Percentiles rank a stretch among this genome's conserved stretches.
Conservation (phyloP, 2,888 invertebrate genomes). For the Synergus itoensis region DNA sequence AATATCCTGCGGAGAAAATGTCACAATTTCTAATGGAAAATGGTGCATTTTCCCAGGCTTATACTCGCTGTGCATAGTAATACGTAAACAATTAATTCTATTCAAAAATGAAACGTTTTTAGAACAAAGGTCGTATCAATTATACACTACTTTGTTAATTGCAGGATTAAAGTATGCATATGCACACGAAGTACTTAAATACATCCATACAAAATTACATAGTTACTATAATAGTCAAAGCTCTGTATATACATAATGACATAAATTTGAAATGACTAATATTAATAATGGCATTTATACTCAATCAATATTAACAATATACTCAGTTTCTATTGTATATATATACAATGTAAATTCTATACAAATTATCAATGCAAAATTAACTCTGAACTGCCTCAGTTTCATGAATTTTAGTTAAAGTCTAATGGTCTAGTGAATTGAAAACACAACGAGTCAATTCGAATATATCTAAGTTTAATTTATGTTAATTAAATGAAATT, state of each 20-base stretch:
- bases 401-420: conserved; percentile 18
- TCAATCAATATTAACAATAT: background rate
- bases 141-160: background rate
- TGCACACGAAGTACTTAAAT: background rate
- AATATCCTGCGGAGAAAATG: background rate
- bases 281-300: background rate
- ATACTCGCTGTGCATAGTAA: background rate
- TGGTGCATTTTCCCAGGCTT: background rate
- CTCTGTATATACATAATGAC: background rate
- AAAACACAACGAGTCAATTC: background rate
- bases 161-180: background rate
- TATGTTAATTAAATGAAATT: background rate
- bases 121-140: background rate
- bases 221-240: background rate
- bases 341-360: background rate
- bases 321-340: background rate
- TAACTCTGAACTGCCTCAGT: conserved; percentile 16
- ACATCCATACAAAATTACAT: too few species aligned
- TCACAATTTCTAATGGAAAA: background rate
- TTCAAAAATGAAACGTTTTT: background rate
- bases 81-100: background rate
- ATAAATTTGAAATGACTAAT: background rate
- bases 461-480: background rate
- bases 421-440: conserved; percentile 9
- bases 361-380: conserved; percentile 14